Conservation (phyloP, 2,888 invertebrate genomes). For the Sminthurinus aureus region DNA sequence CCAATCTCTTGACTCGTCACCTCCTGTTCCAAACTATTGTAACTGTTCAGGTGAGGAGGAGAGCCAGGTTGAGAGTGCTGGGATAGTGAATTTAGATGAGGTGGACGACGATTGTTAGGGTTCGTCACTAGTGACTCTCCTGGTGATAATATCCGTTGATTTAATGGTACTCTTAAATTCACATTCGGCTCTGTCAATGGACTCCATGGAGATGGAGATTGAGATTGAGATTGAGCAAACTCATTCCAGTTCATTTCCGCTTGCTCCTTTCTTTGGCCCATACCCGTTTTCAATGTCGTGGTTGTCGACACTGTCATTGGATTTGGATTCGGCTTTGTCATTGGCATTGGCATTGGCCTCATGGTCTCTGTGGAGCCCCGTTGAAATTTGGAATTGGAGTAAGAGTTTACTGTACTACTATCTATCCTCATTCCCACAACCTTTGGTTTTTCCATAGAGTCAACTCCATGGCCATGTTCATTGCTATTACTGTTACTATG, state of each 20-base stretch:
- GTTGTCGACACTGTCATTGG: neutral
- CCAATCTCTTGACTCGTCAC: neutral
- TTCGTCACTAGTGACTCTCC: slow-evolving; percentile 28
- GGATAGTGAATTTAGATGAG: neutral
- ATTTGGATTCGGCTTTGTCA: neutral
- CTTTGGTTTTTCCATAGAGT: too few relatives aligned
- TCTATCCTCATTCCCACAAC: too few relatives aligned
- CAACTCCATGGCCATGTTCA: too few relatives aligned
- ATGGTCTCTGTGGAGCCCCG: neutral
- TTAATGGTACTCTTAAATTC: slow-evolving; percentile 35
- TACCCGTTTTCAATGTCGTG: neutral
- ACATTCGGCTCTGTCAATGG: slow-evolving; percentile 17
- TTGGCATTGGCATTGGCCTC: neutral
- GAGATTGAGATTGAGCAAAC: slow-evolving; percentile 24
- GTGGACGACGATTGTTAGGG: neutral
- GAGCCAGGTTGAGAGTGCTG: neutral
- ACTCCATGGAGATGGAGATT: neutral
- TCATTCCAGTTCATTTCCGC: slow-evolving; percentile 35
- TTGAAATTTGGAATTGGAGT: too few relatives aligned
- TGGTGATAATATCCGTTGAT: slow-evolving; percentile 35
- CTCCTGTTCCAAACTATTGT: neutral
- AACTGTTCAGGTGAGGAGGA: neutral
- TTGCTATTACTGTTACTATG: too few relatives aligned
- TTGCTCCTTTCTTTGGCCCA: neutral
- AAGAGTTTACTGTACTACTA: too few relatives aligned